Evolutionary conservation across 2,888 invertebrate genomes (phyloP), one percentile per base, ranked within the genome.

Genomic region (Pachliopta kotzebuea): DNA sequence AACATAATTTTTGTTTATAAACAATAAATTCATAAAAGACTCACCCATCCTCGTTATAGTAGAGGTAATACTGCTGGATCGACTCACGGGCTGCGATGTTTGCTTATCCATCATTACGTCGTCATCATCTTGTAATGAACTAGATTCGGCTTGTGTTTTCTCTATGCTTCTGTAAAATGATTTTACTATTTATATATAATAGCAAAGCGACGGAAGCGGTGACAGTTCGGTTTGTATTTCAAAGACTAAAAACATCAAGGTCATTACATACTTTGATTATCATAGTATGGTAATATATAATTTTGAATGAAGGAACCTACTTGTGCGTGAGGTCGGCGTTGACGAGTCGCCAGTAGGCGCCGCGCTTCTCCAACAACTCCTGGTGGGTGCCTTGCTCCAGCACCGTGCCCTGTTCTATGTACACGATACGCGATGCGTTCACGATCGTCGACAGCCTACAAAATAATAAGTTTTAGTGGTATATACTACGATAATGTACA

Each of bases 341-440:
- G 21, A 96, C 94, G 67, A 96, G 87, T 24, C 90, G 90, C 84
- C 93, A 94, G 83, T 96, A 96, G 21, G 93, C 84, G 3, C 95
- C 94, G 72, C 92, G 88, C 63, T 84, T 84, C 59, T 87, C 89
- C 85, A 96, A 89, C 26, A 96, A 90, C 72, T 96, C 93, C 18
- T 92, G 84, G 76, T 96, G 96, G 0, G 94, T 93, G 53, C 96
- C 96, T 75, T 94, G 92, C 80, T 96, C 96, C 23, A 93, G 92
- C 2, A 94, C 94, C 8, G 88, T 81, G 0, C 96, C 96, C 63
- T 95, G 93, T 75, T 95, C 93, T 68, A 96, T 92, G 76, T 93
- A 94, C 24, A 95, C 93, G 72, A 96, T 96, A 69, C 94, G 93
- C 62, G 94, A 93, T 1, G 95, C 95, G 78, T 94, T 93, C 23